These are phyloP conservation scores for Gymnocephalus cernua DNA, from an alignment of 2,113 vertebrate species.

Conservation along the genomic window DNA sequence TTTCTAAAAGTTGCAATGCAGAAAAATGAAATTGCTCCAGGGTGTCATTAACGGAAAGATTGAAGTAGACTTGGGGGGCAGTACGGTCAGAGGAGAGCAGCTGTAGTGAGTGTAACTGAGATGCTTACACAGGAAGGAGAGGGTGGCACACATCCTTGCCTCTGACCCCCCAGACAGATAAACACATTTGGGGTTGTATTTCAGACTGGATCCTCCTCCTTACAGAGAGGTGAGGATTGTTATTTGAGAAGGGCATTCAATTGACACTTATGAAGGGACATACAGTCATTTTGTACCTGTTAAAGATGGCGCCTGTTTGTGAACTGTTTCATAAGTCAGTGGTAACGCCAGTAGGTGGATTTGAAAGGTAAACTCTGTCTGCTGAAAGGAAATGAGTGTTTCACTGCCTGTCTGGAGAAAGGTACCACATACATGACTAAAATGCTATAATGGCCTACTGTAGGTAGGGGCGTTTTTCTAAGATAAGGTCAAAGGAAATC, in stretches of 20 bases:
- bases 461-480: background rate
- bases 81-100: constrained; percentile 27
- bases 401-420: background rate
- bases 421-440: background rate
- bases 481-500: background rate
- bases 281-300: background rate
- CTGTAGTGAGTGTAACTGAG: constrained; percentile 30
- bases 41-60: background rate
- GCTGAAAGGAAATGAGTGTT: background rate
- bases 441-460: background rate
- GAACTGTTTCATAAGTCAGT: too few relatives aligned
- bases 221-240: constrained; percentile 16
- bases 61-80: background rate
- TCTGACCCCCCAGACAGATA: constrained; percentile 29
- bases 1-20: constrained; percentile 25
- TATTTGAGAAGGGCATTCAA: constrained; percentile 53
- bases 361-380: background rate
- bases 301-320: background rate
- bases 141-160: constrained; percentile 24
- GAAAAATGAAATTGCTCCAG: background rate
- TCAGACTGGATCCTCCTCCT: constrained; percentile 17
- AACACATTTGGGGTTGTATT: constrained; percentile 55
- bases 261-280: background rate
- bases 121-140: constrained; percentile 8
- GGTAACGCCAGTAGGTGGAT: background rate